Conservation (phyloP, 2,113 vertebrate species). For the Gymnogyps californianus region DNA sequence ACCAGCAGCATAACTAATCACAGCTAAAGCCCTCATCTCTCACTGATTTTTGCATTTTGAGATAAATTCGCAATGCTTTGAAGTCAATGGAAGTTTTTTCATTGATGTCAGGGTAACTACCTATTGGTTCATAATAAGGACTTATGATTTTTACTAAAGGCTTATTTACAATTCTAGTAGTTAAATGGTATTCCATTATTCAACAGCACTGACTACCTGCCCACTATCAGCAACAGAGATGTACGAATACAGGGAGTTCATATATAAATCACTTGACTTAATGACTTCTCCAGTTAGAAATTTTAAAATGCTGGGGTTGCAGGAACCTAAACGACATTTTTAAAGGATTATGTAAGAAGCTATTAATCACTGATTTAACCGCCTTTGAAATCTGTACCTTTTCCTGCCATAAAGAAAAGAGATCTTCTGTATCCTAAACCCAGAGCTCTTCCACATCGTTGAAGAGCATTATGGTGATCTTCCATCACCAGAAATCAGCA, state of each 20-base stretch:
- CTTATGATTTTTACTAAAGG: neutral
- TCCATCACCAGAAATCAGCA: neutral
- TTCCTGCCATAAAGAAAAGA: neutral
- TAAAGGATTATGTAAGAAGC: neutral
- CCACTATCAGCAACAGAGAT: neutral
- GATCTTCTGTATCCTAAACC: neutral
- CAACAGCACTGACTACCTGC: neutral
- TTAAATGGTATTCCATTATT: neutral
- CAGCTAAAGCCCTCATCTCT: neutral
- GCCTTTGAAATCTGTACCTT: neutral
- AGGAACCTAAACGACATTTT: neutral
- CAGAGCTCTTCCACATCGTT: neutral
- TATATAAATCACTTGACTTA: neutral
- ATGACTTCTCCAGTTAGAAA: neutral
- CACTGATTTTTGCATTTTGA: neutral
- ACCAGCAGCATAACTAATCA: neutral
- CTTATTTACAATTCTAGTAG: neutral
- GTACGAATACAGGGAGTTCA: neutral
- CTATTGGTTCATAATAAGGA: neutral
- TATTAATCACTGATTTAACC: neutral
- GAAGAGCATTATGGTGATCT: neutral
- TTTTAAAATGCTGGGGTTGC: neutral
- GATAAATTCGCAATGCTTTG: neutral
- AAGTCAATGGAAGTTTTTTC: neutral
- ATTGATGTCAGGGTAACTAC: neutral